Evolutionary conservation across 2,888 invertebrate genomes (phyloP).

Genomic region (Catocala fraxini): DNA sequence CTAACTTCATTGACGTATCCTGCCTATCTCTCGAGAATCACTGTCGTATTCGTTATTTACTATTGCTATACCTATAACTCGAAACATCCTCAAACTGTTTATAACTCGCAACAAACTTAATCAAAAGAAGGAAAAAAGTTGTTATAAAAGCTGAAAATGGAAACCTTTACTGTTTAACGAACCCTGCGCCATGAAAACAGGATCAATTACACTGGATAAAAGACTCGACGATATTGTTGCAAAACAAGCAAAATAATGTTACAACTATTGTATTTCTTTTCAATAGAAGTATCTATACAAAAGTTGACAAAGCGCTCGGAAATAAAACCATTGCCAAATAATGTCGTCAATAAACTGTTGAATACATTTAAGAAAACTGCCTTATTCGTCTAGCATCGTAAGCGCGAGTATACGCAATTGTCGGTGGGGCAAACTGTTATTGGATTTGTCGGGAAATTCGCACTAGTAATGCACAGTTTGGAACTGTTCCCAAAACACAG

Average conservation of each 20-base stretch:
- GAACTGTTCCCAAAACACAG: no score
- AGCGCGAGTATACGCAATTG: no score
- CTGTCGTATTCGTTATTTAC: slow-evolving; percentile 1
- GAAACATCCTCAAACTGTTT: slow-evolving; percentile 36
- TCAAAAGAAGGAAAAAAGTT: slow-evolving; percentile 32
- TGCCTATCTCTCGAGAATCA: not conserved
- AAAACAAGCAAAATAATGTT: not conserved
- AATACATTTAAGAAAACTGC: no score
- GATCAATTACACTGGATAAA: slow-evolving; percentile 31
- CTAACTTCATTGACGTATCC: not conserved
- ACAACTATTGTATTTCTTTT: not conserved
- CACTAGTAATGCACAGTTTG: no score
- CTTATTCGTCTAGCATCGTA: no score
- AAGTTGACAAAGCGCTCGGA: not conserved
- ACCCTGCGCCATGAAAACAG: slow-evolving; percentile 32
- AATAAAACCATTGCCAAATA: not conserved
- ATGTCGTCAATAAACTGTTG: no score
- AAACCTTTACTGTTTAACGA: slow-evolving; percentile 34
- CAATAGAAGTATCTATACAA: not conserved
- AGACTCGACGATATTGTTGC: not conserved
- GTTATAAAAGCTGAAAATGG: slow-evolving; percentile 22
- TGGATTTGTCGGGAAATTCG: no score
- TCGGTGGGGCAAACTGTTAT: no score
- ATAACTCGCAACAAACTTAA: slow-evolving; percentile 35
- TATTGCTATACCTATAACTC: slow-evolving; percentile 14